A percentile compares a stretch with the other conserved stretches of the same genome.
phyloP scores from a whole-genome alignment of 2,797 vertebrate species.

The Hoplostethus atlanticus region DNA sequence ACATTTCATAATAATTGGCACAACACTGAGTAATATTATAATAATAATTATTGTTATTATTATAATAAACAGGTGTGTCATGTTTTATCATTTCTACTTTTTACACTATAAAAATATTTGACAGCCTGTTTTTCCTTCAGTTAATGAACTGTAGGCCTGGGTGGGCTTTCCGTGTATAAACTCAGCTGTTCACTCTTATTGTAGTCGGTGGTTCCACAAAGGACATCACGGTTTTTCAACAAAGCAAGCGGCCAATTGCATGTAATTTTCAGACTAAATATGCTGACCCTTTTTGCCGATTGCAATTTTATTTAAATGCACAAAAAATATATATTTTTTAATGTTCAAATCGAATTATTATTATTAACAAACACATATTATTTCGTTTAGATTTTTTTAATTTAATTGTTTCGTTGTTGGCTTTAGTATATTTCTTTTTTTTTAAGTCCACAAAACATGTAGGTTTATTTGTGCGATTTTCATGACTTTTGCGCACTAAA shows the following conservation, averaged over 20 bases:
- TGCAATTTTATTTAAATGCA: neutral
- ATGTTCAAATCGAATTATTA: too few species aligned
- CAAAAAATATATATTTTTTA: neutral
- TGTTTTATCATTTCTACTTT: neutral
- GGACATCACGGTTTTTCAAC: neutral
- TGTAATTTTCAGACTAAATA: neutral
- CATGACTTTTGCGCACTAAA: neutral
- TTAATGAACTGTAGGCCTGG: neutral
- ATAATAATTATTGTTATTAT: neutral
- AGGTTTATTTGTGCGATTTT: too few species aligned
- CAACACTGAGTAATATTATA: conserved; percentile 3
- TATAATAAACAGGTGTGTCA: neutral
- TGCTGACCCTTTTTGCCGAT: neutral
- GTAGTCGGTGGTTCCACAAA: conserved; percentile 3
- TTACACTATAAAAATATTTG: too few species aligned
- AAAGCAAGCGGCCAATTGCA: neutral
- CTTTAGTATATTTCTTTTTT: too few species aligned
- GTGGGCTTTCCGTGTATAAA: conserved; percentile 17
- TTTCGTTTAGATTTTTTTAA: too few species aligned
- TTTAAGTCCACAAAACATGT: too few species aligned
- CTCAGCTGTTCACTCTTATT: neutral
- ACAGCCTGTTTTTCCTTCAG: too few species aligned
- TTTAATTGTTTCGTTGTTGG: too few species aligned
- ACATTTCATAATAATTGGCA: conserved; percentile 5
- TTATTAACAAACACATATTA: too few species aligned